Percentiles rank a stretch among this genome's conserved stretches.
Evolutionary conservation across 1,140 invertebrate genomes (phyloP).

Genomic region (Eriosoma lanigerum): DNA sequence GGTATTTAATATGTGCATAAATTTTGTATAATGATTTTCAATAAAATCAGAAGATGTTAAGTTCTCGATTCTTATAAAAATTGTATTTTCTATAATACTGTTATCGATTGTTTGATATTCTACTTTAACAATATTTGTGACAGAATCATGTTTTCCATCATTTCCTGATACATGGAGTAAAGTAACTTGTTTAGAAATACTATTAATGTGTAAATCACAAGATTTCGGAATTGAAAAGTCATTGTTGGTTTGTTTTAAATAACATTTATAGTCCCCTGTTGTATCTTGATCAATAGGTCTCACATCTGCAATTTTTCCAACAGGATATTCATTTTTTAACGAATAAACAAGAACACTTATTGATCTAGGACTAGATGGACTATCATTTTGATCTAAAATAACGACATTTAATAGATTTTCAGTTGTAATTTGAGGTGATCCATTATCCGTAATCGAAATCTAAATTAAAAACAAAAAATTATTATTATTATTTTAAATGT

Average conservation of each 20-base stretch:
- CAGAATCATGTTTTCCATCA: slow-evolving; percentile 84
- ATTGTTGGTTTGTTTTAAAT: slow-evolving; percentile 65
- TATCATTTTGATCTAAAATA: slow-evolving; percentile 88
- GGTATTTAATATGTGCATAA: slow-evolving; percentile 71
- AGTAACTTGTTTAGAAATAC: slow-evolving; percentile 67
- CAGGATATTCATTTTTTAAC: slow-evolving; percentile 70
- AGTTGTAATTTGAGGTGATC: slow-evolving; percentile 77
- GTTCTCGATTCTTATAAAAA: slow-evolving; percentile 74
- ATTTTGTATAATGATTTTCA: slow-evolving; percentile 70
- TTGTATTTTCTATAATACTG: slow-evolving; percentile 76
- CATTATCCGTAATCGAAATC: slow-evolving; percentile 87
- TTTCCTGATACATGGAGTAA: slow-evolving; percentile 80
- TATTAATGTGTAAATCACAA: slow-evolving; percentile 76
- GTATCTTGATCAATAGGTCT: slow-evolving; percentile 88
- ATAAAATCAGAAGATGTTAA: slow-evolving; percentile 75
- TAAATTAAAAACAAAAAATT: slow-evolving; percentile 53
- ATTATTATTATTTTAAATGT: neutral
- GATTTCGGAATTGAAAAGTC: slow-evolving; percentile 61
- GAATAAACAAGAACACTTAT: slow-evolving; percentile 79
- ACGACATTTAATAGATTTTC: slow-evolving; percentile 75
- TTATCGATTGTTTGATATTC: slow-evolving; percentile 81
- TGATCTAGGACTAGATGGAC: slow-evolving; percentile 79
- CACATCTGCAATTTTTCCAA: slow-evolving; percentile 84
- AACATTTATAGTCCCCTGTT: slow-evolving; percentile 84
- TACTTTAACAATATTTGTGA: slow-evolving; percentile 79